A percentile compares a stretch with the other conserved stretches of the same genome.
phyloP scores from a whole-genome alignment of 2,113 vertebrate genomes.

The Galemys pyrenaicus region DNA sequence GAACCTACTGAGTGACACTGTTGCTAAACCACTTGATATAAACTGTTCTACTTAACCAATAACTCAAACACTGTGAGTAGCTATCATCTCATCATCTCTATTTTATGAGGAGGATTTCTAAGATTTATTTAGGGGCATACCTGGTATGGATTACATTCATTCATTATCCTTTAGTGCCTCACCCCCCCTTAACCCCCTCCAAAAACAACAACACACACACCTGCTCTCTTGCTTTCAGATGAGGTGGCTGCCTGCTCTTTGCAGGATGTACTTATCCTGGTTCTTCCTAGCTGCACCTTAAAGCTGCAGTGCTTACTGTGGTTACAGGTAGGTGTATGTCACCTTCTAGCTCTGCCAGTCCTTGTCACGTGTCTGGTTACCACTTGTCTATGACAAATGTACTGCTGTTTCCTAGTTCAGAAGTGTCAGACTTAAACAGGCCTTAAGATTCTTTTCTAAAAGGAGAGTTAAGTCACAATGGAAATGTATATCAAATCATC shows the following conservation, averaged over 20 bases:
- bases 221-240: constrained; percentile 24
- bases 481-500: neutral
- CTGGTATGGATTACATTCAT: neutral
- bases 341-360: neutral
- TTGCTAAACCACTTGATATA: neutral
- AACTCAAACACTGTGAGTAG: neutral
- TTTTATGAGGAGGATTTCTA: neutral
- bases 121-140: neutral
- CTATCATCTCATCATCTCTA: constrained; percentile 11
- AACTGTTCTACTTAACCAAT: constrained; percentile 6
- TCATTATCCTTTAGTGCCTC: neutral
- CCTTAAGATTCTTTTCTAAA: neutral
- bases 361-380: constrained; percentile 19
- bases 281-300: neutral
- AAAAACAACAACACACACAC: too few species aligned
- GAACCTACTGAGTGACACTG: neutral
- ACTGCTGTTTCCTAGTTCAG: neutral
- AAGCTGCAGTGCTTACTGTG: neutral
- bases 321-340: neutral
- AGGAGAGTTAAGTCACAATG: neutral
- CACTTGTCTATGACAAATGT: neutral
- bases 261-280: neutral
- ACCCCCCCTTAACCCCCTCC: neutral
- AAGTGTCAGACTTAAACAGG: neutral
- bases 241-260: neutral